Base-by-base conservation (phyloP, 2,113 vertebrate species). In the Murina feae region DNA sequence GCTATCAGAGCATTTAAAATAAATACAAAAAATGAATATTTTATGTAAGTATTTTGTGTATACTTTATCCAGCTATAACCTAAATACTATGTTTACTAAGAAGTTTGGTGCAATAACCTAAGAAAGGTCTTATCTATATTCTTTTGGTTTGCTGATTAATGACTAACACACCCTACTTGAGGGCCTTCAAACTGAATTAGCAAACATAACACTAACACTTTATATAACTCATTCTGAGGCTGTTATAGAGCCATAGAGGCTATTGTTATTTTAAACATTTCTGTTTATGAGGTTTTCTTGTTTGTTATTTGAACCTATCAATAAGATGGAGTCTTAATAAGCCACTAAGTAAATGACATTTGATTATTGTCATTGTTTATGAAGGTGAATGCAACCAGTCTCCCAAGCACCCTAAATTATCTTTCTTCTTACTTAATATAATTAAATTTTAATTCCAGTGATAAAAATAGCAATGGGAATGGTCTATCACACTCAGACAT, bases 321-420 rank as follows among this genome's bases (percentile, higher is more conserved):
- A 83, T 58, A 93, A 55, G 16, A 37, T 75, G 18, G 80, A 95
- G 74, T 71, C 23, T 93, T 32, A 90, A 88, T 55, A 96, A 94
- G 30, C 81, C 96, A 89, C 47, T 71, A 89, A 95, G 66, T 51
- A 96, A 66, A 75, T 94, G 68, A 30, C 28, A 96, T 8, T 81
- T 85, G 0, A 32, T 69, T 53, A 37, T 4, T 42, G 3, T 51
- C 58, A 95, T 1, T 0, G 39, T 96, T 88, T 80, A 60, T n/a
- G 65, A 91, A 90, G 12, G 25, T 63, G 30, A 87, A 82, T 35
- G 14, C 25, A 74, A 63, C 1, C 68, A 6, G 53, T 55, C n/a
- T 35, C 63, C 28, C 66, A n/a, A 81, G 81, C 7, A 89, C 37
- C 47, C 17, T 21, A 76, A 81, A 39, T 90, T 78, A 90, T 23